Conservation (phyloP, 35 echinoderm and acorn worm species). For the Ophiothrix spiculata region DNA sequence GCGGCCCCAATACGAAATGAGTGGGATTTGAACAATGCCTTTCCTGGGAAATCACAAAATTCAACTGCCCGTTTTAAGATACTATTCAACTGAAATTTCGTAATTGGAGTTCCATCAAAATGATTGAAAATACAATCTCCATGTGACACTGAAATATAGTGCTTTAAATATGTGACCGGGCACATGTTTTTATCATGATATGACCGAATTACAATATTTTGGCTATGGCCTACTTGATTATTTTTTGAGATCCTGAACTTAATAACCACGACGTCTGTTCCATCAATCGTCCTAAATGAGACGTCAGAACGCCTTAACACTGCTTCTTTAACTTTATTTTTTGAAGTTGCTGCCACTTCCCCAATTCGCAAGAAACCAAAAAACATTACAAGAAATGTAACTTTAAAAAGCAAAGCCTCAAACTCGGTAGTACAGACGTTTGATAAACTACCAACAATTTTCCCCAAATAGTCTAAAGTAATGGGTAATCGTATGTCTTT, state of each 20-base stretch:
- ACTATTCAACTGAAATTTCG: neutral
- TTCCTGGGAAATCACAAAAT: neutral
- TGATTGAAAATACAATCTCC: neutral
- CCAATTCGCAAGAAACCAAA: slow-evolving; percentile 21
- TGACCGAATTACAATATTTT: neutral
- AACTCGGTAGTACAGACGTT: neutral
- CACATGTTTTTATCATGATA: neutral
- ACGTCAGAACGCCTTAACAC: neutral
- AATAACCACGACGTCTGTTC: neutral
- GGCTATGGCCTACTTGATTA: neutral
- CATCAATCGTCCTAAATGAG: neutral
- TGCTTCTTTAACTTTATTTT: neutral
- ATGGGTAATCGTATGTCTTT: slow-evolving; percentile 1
- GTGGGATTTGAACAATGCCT: neutral
- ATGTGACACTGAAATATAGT: neutral
- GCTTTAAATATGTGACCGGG: neutral
- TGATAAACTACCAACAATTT: neutral
- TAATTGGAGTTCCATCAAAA: neutral
- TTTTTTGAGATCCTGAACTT: neutral
- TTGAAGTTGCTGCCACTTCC: neutral
- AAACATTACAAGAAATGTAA: neutral
- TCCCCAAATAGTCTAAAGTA: neutral
- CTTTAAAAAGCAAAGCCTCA: slow-evolving; percentile 5
- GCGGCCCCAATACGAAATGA: slow-evolving; percentile 16
- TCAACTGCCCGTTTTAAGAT: neutral